Conservation (phyloP, 1,140 invertebrate genomes). For the Dolichoris vasculosae region DNA sequence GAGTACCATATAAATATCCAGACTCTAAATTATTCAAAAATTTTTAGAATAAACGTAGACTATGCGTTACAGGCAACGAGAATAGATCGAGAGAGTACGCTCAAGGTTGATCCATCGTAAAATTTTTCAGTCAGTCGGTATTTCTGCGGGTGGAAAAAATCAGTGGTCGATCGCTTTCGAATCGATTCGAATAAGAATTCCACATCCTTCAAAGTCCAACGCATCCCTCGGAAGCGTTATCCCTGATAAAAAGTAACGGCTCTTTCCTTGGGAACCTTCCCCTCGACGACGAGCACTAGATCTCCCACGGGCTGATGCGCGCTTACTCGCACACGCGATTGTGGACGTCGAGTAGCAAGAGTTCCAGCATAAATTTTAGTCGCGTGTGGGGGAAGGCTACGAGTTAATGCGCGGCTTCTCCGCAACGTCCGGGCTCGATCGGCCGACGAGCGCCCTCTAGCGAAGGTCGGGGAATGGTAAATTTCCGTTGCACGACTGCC, state of each 20-base stretch:
- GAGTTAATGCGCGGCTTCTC: slow-evolving; percentile 41
- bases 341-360: neutral
- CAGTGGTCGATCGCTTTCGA: neutral
- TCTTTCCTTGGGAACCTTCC: too few relatives aligned
- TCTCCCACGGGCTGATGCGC: neutral
- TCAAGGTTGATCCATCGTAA: neutral
- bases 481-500: slow-evolving; percentile 34
- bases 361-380: neutral
- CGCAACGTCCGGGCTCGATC: slow-evolving; percentile 15
- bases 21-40: too few relatives aligned
- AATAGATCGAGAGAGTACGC: neutral
- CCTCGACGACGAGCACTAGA: neutral
- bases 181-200: neutral
- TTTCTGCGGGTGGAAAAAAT: neutral
- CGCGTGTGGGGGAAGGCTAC: neutral
- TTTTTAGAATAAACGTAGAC: too few relatives aligned
- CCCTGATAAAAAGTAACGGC: neutral
- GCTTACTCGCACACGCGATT: too few relatives aligned
- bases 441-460: neutral
- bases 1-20: too few relatives aligned
- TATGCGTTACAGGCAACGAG: neutral
- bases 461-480: slow-evolving; percentile 42
- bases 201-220: neutral
- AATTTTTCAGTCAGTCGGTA: neutral
- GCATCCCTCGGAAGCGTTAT: neutral